Conservation (phyloP, 2,113 vertebrate genomes). For the Gallinago media region DNA sequence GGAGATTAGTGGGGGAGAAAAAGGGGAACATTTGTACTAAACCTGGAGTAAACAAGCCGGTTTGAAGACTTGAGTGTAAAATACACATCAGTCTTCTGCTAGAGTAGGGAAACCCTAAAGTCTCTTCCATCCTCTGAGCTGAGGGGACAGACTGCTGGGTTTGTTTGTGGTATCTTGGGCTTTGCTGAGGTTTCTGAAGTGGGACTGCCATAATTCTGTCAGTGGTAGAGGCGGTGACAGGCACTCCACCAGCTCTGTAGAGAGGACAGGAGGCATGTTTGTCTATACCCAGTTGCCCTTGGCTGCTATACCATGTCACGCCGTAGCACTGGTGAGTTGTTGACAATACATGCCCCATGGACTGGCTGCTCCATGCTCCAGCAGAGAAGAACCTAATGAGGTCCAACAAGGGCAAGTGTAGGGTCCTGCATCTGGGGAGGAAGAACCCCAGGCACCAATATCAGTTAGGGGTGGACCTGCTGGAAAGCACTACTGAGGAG, state of each 20-base stretch:
- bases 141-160: not conserved
- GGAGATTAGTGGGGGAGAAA: not conserved
- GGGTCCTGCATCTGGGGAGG: too few relatives aligned
- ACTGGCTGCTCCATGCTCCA: not conserved
- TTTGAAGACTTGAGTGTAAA: not conserved
- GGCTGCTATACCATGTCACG: fast-evolving
- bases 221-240: not conserved
- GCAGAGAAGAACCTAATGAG: too few relatives aligned
- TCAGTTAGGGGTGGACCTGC: too few relatives aligned
- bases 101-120: not conserved
- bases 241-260: not conserved
- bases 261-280: not conserved
- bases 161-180: not conserved
- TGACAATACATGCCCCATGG: fast-evolving
- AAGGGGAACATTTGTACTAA: not conserved
- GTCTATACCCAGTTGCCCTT: not conserved
- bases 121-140: not conserved
- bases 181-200: not conserved
- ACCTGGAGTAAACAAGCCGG: not conserved
- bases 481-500: too few relatives aligned
- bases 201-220: not conserved
- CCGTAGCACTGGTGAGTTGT: not conserved
- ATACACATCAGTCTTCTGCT: not conserved
- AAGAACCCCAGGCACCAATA: too few relatives aligned
- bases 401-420: too few relatives aligned